phyloP scores from a whole-genome alignment of 2,113 vertebrate species.

The Damaliscus lunatus region DNA sequence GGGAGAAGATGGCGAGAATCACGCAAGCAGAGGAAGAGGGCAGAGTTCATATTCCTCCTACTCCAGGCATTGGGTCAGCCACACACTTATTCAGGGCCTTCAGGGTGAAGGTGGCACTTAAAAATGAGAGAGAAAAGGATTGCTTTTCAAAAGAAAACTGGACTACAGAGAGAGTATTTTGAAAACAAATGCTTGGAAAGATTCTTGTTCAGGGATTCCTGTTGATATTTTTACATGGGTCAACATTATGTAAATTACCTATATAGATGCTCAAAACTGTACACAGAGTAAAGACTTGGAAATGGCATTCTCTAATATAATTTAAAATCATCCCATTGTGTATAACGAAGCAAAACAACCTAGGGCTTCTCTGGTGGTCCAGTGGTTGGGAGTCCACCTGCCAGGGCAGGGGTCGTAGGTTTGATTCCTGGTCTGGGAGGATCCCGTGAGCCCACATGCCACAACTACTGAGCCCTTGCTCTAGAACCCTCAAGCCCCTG shows the following conservation, averaged over 20 bases:
- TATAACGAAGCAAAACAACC: not conserved
- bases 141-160: not conserved
- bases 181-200: conserved; percentile 7
- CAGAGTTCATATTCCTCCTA: not conserved
- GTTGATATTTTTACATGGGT: not conserved
- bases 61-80: not conserved
- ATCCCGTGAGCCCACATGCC: not conserved
- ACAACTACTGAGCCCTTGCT: not conserved
- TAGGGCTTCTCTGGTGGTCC: not conserved
- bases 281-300: not conserved
- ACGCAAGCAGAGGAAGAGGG: not conserved
- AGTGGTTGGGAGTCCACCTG: not conserved
- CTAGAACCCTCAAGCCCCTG: not conserved
- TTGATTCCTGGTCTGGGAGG: not conserved
- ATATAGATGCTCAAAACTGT: not conserved
- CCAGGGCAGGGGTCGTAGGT: not conserved
- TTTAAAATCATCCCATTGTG: not conserved
- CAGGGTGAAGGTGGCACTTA: not conserved
- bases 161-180: not conserved
- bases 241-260: not conserved
- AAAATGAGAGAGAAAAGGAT: not conserved
- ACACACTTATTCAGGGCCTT: not conserved
- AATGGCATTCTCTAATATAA: not conserved
- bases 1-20: not conserved
- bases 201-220: not conserved